Conservation (phyloP, 2,888 invertebrate genomes). For the Listrodromus nycthemerus region DNA sequence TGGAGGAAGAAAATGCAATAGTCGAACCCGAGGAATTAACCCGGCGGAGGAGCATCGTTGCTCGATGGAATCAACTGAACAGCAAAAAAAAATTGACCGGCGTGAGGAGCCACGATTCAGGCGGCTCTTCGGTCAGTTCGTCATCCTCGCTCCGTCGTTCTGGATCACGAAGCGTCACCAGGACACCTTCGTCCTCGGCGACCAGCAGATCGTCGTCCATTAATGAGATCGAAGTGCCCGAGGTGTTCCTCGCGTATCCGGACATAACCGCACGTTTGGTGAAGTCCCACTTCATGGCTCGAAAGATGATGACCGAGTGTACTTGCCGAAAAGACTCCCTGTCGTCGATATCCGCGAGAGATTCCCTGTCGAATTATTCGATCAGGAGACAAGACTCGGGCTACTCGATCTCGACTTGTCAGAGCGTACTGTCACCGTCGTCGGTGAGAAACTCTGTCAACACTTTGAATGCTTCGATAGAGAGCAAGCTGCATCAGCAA, state of each 20-base stretch:
- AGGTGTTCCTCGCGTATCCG: conserved; percentile 71
- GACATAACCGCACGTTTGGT: conserved; percentile 65
- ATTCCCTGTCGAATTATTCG: conserved; percentile 68
- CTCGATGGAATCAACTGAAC: conserved; percentile 57
- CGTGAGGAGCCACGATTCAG: conserved; percentile 71
- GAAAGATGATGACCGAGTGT: conserved; percentile 53
- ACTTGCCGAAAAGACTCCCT: conserved; percentile 68
- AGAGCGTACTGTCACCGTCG: conserved; percentile 75
- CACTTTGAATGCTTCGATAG: conserved; percentile 41
- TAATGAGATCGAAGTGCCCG: conserved; percentile 74
- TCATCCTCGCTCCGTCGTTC: conserved; percentile 57
- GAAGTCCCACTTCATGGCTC: conserved; percentile 50
- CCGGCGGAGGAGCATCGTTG: conserved; percentile 63
- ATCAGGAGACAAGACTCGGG: conserved; percentile 74
- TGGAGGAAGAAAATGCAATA: conserved; percentile 71
- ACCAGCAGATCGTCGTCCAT: conserved; percentile 69
- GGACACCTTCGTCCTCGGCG: conserved; percentile 73
- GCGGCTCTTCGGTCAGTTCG: conserved; percentile 71
- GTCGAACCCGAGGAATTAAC: conserved; percentile 67
- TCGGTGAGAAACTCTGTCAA: conserved; percentile 74
- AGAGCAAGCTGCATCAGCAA: conserved; percentile 46
- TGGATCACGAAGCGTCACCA: conserved; percentile 60
- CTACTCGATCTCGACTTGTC: conserved; percentile 79
- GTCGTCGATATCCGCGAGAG: conserved; percentile 66
- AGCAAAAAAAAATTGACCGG: conserved; percentile 57